Evolutionary conservation across 2,888 invertebrate genomes (phyloP).

Genomic region (Cremastinae sp.): DNA sequence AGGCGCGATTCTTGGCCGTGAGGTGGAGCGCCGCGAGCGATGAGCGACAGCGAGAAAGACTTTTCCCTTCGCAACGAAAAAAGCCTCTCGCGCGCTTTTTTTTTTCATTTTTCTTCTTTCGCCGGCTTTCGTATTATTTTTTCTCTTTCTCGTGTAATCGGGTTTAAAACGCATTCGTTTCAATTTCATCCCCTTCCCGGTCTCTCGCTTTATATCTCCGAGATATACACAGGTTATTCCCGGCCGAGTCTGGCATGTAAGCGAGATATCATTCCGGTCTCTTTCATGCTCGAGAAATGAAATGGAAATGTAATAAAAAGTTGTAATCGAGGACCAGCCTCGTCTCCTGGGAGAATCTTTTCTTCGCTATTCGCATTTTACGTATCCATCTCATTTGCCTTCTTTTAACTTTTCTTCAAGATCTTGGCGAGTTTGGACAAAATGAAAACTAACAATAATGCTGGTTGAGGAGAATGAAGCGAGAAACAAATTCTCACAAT

Average conservation of each 20-base stretch:
- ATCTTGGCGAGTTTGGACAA: constrained; percentile 37
- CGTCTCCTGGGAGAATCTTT: constrained; percentile 44
- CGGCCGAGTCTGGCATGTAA: constrained; percentile 60
- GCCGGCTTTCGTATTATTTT: no score
- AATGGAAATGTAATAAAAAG: constrained; percentile 80
- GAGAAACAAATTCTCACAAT: constrained; percentile 13
- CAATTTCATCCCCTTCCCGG: constrained; percentile 68
- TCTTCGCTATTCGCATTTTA: constrained; percentile 43
- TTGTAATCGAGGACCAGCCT: constrained; percentile 73
- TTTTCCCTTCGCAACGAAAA: constrained; percentile 57
- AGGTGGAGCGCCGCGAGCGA: constrained; percentile 54
- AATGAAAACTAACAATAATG: constrained; percentile 48
- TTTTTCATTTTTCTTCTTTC: constrained; percentile 48
- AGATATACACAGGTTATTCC: constrained; percentile 41
- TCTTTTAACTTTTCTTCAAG: constrained; percentile 26
- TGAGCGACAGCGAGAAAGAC: constrained; percentile 33
- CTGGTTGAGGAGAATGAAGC: constrained; percentile 38
- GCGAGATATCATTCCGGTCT: constrained; percentile 63
- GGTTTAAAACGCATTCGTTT: constrained; percentile 75
- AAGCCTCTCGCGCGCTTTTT: constrained; percentile 19
- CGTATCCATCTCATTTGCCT: constrained; percentile 29
- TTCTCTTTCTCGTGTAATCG: constrained; percentile 68
- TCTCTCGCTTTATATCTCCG: constrained; percentile 27
- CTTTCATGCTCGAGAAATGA: constrained; percentile 72
- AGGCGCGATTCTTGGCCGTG: constrained; percentile 60